These are phyloP conservation scores for Drosophila peninsularis DNA, from an alignment of 2,888 invertebrate genomes.

Conservation along the genomic window DNA sequence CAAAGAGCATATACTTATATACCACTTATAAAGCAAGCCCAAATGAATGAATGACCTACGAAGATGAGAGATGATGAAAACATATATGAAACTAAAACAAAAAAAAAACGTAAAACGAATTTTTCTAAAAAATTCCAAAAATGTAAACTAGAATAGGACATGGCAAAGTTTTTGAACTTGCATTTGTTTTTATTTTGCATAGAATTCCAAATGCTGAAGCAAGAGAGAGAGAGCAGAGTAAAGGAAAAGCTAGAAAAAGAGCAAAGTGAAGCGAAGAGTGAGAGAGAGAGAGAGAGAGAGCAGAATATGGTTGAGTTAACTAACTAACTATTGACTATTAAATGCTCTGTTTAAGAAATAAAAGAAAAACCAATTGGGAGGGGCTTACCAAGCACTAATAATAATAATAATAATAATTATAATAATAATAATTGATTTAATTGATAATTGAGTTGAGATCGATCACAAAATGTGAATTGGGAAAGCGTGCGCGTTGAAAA, in stretches of 20 bases:
- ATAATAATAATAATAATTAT: slow-evolving; percentile 37
- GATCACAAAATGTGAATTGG: slow-evolving; percentile 48
- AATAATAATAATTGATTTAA: slow-evolving; percentile 7
- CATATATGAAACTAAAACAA: slow-evolving; percentile 35
- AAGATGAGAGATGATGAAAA: slow-evolving; percentile 17
- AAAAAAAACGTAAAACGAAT: slow-evolving; percentile 62
- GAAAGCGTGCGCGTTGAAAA: slow-evolving; percentile 70
- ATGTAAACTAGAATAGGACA: slow-evolving; percentile 37
- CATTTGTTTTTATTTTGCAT: slow-evolving; percentile 51
- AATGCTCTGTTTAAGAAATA: slow-evolving; percentile 45
- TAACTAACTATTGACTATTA: slow-evolving; percentile 43
- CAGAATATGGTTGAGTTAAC: slow-evolving; percentile 57
- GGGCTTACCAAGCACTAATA: slow-evolving; percentile 43
- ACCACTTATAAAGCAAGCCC: slow-evolving; percentile 18
- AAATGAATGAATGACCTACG: slow-evolving; percentile 26
- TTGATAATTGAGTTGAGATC: slow-evolving; percentile 10
- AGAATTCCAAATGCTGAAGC: slow-evolving; percentile 71
- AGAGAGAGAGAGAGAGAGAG: slow-evolving; percentile 17
- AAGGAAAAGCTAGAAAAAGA: not conserved
- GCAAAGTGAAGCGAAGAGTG: no score
- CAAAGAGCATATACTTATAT: slow-evolving; percentile 52
- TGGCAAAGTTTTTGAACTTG: slow-evolving; percentile 50
- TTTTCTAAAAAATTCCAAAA: slow-evolving; percentile 70
- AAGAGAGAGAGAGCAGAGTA: slow-evolving; percentile 4
- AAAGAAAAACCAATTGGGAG: slow-evolving; percentile 11